These are phyloP conservation scores for Cephalotes varians DNA, from an alignment of 2,888 invertebrate genomes.

Conservation along the genomic window DNA sequence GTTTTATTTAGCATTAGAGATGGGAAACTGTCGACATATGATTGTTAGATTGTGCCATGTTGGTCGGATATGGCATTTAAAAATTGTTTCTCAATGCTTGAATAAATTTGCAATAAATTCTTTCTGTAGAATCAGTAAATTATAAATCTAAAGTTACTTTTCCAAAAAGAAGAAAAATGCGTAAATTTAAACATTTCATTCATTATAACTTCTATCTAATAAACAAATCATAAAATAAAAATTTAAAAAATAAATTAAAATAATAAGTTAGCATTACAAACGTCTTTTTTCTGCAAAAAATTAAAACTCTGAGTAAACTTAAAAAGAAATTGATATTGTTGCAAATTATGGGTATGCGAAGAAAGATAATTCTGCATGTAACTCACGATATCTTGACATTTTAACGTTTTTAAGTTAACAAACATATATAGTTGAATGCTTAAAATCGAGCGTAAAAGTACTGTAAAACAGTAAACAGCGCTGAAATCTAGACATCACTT, in stretches of 20 bases:
- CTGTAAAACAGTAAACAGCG: slow-evolving; percentile 5
- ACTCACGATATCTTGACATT: not conserved
- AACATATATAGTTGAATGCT: not conserved
- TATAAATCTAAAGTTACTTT: not conserved
- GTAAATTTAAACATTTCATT: not conserved
- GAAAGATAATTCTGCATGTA: not conserved
- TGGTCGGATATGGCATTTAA: not conserved
- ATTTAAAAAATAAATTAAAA: not conserved
- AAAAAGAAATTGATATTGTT: not conserved
- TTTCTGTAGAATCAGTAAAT: not conserved
- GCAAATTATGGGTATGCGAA: not conserved
- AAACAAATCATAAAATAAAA: not conserved
- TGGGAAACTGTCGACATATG: slow-evolving; percentile 12
- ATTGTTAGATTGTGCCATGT: slow-evolving; percentile 1
- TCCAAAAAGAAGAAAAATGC: not conserved
- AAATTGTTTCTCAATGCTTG: slow-evolving; percentile 14
- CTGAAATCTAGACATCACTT: slow-evolving; percentile 47
- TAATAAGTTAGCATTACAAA: not conserved
- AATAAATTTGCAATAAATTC: not conserved
- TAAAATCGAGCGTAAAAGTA: slow-evolving; percentile 32
- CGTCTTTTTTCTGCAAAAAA: not conserved
- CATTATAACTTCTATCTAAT: not conserved
- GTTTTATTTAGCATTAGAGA: slow-evolving; percentile 35
- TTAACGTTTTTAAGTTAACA: not conserved
- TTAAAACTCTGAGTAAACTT: not conserved